Conservation (phyloP, 2,113 vertebrate species). For the Sterna hirundo region DNA sequence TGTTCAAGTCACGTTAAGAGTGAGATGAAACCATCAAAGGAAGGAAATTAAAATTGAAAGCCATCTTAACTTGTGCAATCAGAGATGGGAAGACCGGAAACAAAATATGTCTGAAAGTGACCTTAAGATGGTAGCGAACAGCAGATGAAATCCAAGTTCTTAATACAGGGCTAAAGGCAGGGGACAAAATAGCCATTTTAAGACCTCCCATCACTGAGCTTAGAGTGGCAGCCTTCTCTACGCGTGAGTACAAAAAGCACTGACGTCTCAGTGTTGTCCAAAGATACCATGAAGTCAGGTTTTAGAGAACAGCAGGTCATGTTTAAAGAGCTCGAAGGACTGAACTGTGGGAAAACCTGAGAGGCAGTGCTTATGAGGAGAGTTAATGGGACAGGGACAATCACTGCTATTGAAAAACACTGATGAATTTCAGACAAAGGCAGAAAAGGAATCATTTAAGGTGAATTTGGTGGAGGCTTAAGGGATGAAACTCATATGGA, state of each 20-base stretch:
- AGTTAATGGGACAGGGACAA: neutral
- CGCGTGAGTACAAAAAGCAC: neutral
- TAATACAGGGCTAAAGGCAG: neutral
- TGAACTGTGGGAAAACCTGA: neutral
- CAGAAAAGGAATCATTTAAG: neutral
- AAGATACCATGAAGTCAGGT: neutral
- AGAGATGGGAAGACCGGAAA: neutral
- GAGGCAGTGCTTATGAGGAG: neutral
- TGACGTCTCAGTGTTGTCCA: neutral
- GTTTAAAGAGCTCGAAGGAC: neutral
- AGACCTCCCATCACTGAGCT: neutral
- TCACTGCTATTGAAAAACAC: neutral
- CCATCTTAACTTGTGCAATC: neutral
- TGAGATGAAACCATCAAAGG: slow-evolving; percentile 10
- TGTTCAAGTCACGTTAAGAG: neutral
- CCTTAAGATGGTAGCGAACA: neutral
- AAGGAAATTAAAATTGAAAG: slow-evolving; percentile 53
- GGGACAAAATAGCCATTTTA: neutral
- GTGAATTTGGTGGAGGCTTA: neutral
- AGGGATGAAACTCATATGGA: neutral
- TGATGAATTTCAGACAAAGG: neutral
- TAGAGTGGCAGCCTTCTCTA: neutral
- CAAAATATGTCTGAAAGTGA: neutral
- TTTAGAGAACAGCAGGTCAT: neutral
- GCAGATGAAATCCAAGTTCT: neutral